Evolutionary conservation across 2,113 vertebrate genomes (phyloP).

Genomic region (Campylomormyrus numenius): DNA sequence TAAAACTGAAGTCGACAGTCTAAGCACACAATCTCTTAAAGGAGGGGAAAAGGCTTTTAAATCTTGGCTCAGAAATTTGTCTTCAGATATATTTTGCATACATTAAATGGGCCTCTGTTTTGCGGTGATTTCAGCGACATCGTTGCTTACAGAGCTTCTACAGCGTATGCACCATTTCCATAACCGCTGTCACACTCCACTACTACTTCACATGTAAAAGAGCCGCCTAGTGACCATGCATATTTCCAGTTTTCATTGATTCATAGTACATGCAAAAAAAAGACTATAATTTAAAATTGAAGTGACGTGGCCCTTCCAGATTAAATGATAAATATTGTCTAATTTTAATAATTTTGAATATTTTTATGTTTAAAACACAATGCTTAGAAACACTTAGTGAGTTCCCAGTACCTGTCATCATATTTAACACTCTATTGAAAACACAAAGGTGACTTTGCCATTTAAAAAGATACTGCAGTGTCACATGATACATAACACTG

Average conservation of each 20-base stretch:
- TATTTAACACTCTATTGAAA: neutral
- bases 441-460: neutral
- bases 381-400: neutral
- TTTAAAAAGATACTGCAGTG: neutral
- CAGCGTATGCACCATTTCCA: neutral
- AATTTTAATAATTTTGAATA: neutral
- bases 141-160: neutral
- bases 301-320: neutral
- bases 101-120: neutral
- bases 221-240: neutral
- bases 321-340: neutral
- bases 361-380: neutral
- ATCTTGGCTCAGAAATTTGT: neutral
- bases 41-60: neutral
- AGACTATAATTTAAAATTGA: neutral
- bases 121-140: neutral
- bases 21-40: neutral
- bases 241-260: slow-evolving; percentile 29
- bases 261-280: slow-evolving; percentile 7
- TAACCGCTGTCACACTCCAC: neutral
- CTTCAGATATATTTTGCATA: neutral
- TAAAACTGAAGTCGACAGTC: neutral
- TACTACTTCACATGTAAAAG: neutral
- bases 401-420: neutral
- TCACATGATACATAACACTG: slow-evolving; percentile 27